A percentile compares a stretch with the other conserved stretches of the same genome.
These are phyloP conservation scores for Machaerirhynchus nigripectus DNA, from an alignment of 2,113 vertebrate species.

Conservation along the genomic window DNA sequence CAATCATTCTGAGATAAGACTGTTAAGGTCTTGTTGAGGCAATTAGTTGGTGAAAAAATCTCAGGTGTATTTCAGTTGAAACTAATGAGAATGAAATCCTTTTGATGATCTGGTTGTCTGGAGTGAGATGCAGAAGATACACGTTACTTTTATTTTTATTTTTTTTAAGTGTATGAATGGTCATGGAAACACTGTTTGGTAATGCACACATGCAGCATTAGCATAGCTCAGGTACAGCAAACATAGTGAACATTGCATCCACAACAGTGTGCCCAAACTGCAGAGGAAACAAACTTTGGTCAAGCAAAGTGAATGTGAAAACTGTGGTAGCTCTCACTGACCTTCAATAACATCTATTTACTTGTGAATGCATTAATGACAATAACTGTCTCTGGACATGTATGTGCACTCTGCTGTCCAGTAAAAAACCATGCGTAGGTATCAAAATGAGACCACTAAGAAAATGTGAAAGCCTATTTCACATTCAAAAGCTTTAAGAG, in stretches of 20 bases:
- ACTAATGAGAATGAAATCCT: not conserved
- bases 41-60: not conserved
- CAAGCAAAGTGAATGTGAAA: not conserved
- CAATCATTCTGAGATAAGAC: not conserved
- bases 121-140: not conserved
- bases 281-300: not conserved
- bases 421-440: not conserved
- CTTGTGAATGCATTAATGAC: not conserved
- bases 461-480: not conserved
- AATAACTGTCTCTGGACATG: not conserved
- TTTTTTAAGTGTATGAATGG: not conserved
- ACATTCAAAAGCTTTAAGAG: not conserved
- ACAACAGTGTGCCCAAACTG: not conserved
- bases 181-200: not conserved
- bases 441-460: not conserved
- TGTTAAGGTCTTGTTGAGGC: not conserved
- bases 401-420: not conserved
- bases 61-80: not conserved
- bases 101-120: not conserved
- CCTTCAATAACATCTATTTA: not conserved
- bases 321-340: not conserved
- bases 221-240: not conserved
- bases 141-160: not conserved
- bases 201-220: not conserved
- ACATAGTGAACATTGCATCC: rapidly evolving